Base-by-base conservation (phyloP, 2,797 vertebrate genomes). In the Coregonus sp. region DNA sequence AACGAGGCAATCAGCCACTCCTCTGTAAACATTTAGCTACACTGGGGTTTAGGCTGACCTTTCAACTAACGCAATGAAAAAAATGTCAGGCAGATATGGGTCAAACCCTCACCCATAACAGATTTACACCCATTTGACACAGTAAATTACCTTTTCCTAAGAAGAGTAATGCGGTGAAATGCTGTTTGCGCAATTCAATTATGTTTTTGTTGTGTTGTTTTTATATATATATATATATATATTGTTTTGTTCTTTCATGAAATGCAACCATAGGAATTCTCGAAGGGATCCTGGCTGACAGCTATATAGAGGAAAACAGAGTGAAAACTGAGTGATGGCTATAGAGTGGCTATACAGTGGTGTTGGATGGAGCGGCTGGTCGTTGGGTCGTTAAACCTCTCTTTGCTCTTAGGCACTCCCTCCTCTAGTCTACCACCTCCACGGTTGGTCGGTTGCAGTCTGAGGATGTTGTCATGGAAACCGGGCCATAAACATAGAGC, bases 1-100 rank as follows among this genome's bases (percentile, higher is more conserved):
- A 80, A 70, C 68, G 69, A 65, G 47, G 81, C 75, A 80, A 82
- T 79, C 78, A 79, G 78, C 76, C 63, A 74, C 76, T 75, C 68
- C 75, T 82, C 54, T 12, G 72, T 70, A 54, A 78, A 75, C 75
- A 80, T 80, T 77, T 82, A 77, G 72, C 81, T 51, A 71, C 73
- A 66, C 14, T 70, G 50, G 9, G 18, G 18, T 78, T 47, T 47
- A 47, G 40, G 73, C 59, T 82, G 87, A 89, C 85, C 82, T 89
- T 89, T 88, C 76, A 80, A 86, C 70, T 75, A 80, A 76, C 50
- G 35, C 79, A 82, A 85, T 81, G 79, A 35, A 79, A 76, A 70
- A 72, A 75, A 81, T 65, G 71, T 74, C 74, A 76, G 70, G 5
- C 73, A 47, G 52, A 47, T 59, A 70, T 11, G 54, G 72, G 78